Evolutionary conservation across 2,113 vertebrate species (phyloP), one percentile per base, ranked within the genome.

Genomic region (Periophthalmus modestus): DNA sequence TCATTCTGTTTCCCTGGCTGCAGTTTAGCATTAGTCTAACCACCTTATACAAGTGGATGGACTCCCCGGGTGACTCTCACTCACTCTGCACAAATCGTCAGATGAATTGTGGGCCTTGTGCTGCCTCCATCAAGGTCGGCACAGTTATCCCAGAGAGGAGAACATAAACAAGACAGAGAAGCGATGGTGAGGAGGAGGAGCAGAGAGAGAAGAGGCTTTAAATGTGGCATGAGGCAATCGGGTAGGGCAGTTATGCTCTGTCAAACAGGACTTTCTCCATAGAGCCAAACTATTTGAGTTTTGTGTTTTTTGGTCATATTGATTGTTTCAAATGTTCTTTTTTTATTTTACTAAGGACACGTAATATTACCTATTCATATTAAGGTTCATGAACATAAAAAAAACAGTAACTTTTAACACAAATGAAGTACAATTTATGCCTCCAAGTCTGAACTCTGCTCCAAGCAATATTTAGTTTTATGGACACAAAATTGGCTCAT

Each of bases 11-110:
- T 85, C 88, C 90, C 82, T 90, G 87, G 88, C 85, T 89, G 84
- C 81, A 87, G 89, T 90, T 88, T 87, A 85, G 85, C 79, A 92
- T 93, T 90, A 93, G 87, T 87, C 86, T 88, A 92, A 92, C 82
- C 83, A 78, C 89, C 71, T 63, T 70, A 92, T 91, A 85, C 85
- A 90, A 93, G 88, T 81, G 89, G 73, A 79, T 80, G 76, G 57
- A 69, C 80, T 85, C 83, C 85, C 82, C 79, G 73, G 85, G 82
- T 74, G 69, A 66, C 78, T 81, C 80, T 87, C 73, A 82, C 82
- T 81, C 71, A 85, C 82, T 87, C 84, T 72, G 75, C 75, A 85
- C 82, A 87, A 85, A 89, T 89, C 82, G 88, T 73, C 81, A 80
- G 77, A 63, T 80, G 80, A 79, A 88, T 84, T 75, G 71, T 48